Evolutionary conservation across 2,888 invertebrate species (phyloP).

Genomic region (Strigamia maritima): DNA sequence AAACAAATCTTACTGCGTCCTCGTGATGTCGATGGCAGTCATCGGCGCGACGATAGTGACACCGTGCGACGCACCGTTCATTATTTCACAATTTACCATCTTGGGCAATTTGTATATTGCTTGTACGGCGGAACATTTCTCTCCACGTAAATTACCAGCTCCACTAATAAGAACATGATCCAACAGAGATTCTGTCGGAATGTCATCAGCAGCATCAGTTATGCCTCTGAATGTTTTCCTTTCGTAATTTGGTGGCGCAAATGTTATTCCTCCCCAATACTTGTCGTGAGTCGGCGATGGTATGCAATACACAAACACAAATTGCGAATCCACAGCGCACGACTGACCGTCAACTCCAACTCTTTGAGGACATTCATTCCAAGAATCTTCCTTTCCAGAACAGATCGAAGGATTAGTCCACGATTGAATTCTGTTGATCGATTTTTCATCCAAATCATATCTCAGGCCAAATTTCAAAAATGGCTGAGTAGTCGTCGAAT

Average conservation of each 20-base stretch:
- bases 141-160: slow-evolving; percentile 92
- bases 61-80: slow-evolving; percentile 82
- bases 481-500: slow-evolving; percentile 66
- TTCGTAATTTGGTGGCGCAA: slow-evolving; percentile 85
- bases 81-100: slow-evolving; percentile 72
- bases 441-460: slow-evolving; percentile 84
- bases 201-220: background rate
- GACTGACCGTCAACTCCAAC: slow-evolving; percentile 85
- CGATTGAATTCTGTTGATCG: slow-evolving; percentile 80
- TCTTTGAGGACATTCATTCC: slow-evolving; percentile 61
- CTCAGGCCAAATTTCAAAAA: slow-evolving; percentile 81
- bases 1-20: slow-evolving; percentile 57
- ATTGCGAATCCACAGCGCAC: slow-evolving; percentile 76
- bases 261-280: slow-evolving; percentile 96
- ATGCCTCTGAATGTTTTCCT: background rate
- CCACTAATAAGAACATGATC: slow-evolving; percentile 73
- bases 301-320: slow-evolving; percentile 93
- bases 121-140: slow-evolving; percentile 88
- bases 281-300: slow-evolving; percentile 61
- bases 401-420: slow-evolving; percentile 89
- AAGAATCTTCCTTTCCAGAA: slow-evolving; percentile 53
- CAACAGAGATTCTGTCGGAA: slow-evolving; percentile 67
- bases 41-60: slow-evolving; percentile 86
- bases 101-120: slow-evolving; percentile 80
- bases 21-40: slow-evolving; percentile 69